Percentiles rank a stretch among this genome's conserved stretches.
phyloP scores from a whole-genome alignment of 2,113 vertebrate genomes.

The Plotosus lineatus region DNA sequence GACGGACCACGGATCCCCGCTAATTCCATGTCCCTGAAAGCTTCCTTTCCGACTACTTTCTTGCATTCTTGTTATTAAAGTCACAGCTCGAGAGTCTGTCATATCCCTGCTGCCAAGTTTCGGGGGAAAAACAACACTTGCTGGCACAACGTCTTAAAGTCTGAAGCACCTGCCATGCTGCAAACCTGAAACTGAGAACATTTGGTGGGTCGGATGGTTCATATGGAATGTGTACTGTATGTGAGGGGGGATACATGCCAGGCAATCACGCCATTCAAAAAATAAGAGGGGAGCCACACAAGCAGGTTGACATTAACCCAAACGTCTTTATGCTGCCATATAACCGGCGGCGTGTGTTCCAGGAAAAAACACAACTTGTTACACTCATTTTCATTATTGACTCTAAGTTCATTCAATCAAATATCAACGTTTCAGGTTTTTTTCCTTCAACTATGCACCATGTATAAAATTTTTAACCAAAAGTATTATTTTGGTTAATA shows the following conservation, averaged over 20 bases:
- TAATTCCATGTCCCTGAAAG: conserved; percentile 49
- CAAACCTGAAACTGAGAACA: conserved; percentile 76
- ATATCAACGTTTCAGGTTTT: background rate
- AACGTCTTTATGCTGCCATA: conserved; percentile 40
- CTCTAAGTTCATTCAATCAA: background rate
- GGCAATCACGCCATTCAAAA: conserved; percentile 48
- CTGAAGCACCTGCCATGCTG: conserved; percentile 74
- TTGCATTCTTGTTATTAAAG: conserved; percentile 57
- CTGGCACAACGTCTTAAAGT: conserved; percentile 74
- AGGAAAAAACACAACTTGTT: conserved; percentile 29
- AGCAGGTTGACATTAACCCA: conserved; percentile 40
- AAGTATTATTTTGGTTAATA: background rate
- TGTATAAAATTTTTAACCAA: background rate
- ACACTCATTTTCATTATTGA: conserved; percentile 20
- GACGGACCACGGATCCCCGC: conserved; percentile 49
- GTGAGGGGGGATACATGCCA: conserved; percentile 61
- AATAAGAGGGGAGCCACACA: conserved; percentile 2
- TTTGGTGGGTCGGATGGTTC: conserved; percentile 72
- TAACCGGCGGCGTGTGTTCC: conserved; percentile 28
- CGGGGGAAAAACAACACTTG: conserved; percentile 67
- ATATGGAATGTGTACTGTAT: conserved; percentile 59
- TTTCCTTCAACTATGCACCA: background rate
- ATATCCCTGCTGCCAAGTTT: conserved; percentile 70
- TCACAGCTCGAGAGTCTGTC: conserved; percentile 69
- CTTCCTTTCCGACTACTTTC: conserved; percentile 54